These are phyloP conservation scores for Eudemis profundana DNA, from an alignment of 2,888 invertebrate genomes.

Conservation along the genomic window DNA sequence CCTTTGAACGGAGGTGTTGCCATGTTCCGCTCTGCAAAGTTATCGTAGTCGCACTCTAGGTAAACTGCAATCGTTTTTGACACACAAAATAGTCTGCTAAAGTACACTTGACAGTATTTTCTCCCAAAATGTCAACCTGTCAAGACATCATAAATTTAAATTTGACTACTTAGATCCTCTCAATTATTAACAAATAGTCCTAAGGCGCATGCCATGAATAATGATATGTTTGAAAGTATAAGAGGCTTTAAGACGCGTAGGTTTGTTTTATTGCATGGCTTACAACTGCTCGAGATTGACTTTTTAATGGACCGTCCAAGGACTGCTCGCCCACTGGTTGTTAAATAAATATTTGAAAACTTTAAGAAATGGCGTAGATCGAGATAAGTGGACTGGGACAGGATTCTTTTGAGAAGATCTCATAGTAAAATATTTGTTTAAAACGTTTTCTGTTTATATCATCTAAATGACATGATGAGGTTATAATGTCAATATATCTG, in stretches of 20 bases:
- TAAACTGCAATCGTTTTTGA: too few relatives aligned
- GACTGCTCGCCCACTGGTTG: slow-evolving; percentile 3
- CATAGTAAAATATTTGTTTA: background rate
- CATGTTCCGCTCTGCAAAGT: too few relatives aligned
- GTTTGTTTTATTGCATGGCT: slow-evolving; percentile 18
- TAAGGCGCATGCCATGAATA: background rate
- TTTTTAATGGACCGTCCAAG: slow-evolving; percentile 18
- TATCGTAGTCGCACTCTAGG: too few relatives aligned
- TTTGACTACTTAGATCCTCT: too few relatives aligned
- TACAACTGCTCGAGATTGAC: slow-evolving; percentile 11
- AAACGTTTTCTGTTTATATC: background rate
- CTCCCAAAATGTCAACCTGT: too few relatives aligned
- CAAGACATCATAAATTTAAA: too few relatives aligned
- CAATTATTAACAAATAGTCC: too few relatives aligned
- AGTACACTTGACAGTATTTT: too few relatives aligned
- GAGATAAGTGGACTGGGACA: background rate
- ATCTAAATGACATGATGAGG: background rate
- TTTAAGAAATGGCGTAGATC: background rate
- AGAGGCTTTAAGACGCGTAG: background rate
- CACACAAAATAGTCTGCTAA: too few relatives aligned
- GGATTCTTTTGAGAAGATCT: background rate
- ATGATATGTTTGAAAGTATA: background rate
- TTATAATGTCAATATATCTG: too few relatives aligned
- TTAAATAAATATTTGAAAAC: slow-evolving; percentile 8
- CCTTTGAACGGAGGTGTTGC: too few relatives aligned